Evolutionary conservation across 1,140 invertebrate genomes (phyloP), one percentile per base, ranked within the genome.

Genomic region (Dryas iulia): DNA sequence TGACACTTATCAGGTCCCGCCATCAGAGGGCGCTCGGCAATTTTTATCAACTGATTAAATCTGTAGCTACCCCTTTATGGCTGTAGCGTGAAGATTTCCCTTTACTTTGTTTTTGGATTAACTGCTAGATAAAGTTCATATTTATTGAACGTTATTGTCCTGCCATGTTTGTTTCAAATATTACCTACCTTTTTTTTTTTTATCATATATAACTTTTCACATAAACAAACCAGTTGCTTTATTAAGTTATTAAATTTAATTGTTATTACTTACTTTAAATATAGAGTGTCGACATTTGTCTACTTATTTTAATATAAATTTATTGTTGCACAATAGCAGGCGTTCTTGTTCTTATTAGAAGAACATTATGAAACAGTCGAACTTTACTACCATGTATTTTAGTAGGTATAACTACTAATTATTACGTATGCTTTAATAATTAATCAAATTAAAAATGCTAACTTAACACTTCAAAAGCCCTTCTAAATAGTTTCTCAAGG

Each of bases 41-140:
- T 83, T 85, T 86, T 85, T 85, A 86, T 84, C 81, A 73, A 71
- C 73, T 81, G 77, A 87, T 86, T 84, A 87, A 84, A 87, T 84
- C 83, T 59, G 61, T 74, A 79, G 81, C 83, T 84, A 87, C 81
- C 85, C 81, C 82, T 87, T 86, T 87, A 86, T 82, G 61, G 74
- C 56, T 63, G 28, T 33, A 71, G 59, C 73, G 65, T 71, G 70
- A 69, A 76, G 73, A 81, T 79, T 76, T 77, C 12, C 26, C 24
- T 59, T 60, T 67, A 47, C 39, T 60, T 67, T 85, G 77, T 86
- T 83, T 84, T 79, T 54, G 54, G 74, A 78, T 72, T 66, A 58
- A 73, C 56, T 53, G 54, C 65, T 23, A 69, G 79, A 81, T 80
- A 74, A 47, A 47, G 14, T 21, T 47, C 7, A 47, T 47, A 47